These are phyloP conservation scores for Tinea semifulvella DNA, from an alignment of 2,888 invertebrate species.

Conservation along the genomic window DNA sequence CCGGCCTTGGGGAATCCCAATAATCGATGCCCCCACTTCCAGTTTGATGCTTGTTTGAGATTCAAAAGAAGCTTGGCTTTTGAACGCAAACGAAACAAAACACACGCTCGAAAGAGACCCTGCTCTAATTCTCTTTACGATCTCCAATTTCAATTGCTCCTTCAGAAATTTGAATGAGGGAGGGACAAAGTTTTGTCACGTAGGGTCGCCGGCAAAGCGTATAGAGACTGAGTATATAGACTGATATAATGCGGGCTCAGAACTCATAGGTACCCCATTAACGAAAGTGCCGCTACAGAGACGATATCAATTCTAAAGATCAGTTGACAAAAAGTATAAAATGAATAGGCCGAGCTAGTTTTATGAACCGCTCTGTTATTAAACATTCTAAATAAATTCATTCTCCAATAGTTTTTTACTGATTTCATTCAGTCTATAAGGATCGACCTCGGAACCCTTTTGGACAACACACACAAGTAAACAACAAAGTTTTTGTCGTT, in stretches of 20 bases:
- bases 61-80: slow-evolving; percentile 62
- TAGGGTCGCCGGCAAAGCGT: slow-evolving; percentile 48
- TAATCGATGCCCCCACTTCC: slow-evolving; percentile 63
- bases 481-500: slow-evolving; percentile 36
- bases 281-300: slow-evolving; percentile 51
- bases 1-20: slow-evolving; percentile 63
- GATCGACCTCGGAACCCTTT: slow-evolving; percentile 55
- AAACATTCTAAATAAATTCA: slow-evolving; percentile 58
- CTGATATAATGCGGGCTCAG: slow-evolving; percentile 52
- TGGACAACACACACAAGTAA: slow-evolving; percentile 37
- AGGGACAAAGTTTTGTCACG: slow-evolving; percentile 66
- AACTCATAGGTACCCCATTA: slow-evolving; percentile 62
- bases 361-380: slow-evolving; percentile 59
- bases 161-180: slow-evolving; percentile 67
- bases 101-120: slow-evolving; percentile 59
- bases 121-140: slow-evolving; percentile 65
- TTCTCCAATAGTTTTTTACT: slow-evolving; percentile 45
- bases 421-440: slow-evolving; percentile 43
- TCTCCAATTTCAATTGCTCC: slow-evolving; percentile 68
- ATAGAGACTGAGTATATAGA: slow-evolving; percentile 44
- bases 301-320: slow-evolving; percentile 58
- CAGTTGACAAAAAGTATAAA: slow-evolving; percentile 54
- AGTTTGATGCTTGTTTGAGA: slow-evolving; percentile 60
- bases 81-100: slow-evolving; percentile 59
- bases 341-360: slow-evolving; percentile 44